These are phyloP conservation scores for Rutilus rutilus DNA, from an alignment of 2,113 vertebrate species.

Conservation along the genomic window DNA sequence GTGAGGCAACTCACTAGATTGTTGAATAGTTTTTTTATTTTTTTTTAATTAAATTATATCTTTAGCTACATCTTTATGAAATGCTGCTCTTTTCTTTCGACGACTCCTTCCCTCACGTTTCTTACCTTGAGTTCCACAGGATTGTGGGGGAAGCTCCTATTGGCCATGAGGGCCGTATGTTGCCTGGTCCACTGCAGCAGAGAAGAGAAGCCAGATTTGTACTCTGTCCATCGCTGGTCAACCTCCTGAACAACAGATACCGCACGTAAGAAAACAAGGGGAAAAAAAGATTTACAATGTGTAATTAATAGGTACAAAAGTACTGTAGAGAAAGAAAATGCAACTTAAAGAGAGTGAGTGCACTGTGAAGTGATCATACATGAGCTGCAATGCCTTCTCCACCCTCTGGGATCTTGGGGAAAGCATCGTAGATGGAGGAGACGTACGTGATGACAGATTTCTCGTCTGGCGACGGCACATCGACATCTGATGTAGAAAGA, in stretches of 20 bases:
- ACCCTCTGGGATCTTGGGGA: constrained; percentile 97
- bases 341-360: neutral
- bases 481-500: constrained; percentile 82
- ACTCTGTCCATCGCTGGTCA: constrained; percentile 92
- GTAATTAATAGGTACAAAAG: neutral
- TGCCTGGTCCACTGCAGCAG: constrained; percentile 96
- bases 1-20: no score
- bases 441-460: constrained; percentile 99
- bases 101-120: neutral
- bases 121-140: constrained; percentile 96
- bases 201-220: constrained; percentile 87
- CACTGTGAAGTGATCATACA: constrained; percentile 71
- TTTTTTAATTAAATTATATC: no score
- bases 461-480: constrained; percentile 94
- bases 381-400: constrained; percentile 92
- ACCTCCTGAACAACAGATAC: constrained; percentile 82
- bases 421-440: constrained; percentile 98
- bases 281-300: neutral
- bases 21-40: no score
- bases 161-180: constrained; percentile 90
- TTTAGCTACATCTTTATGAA: neutral
- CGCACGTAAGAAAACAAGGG: neutral
- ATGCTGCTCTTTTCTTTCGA: neutral
- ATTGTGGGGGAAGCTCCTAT: constrained; percentile 96
- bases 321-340: neutral